Evolutionary conservation across 2,888 invertebrate genomes (phyloP), one percentile per base, ranked within the genome.

Genomic region (Heliconius sara): DNA sequence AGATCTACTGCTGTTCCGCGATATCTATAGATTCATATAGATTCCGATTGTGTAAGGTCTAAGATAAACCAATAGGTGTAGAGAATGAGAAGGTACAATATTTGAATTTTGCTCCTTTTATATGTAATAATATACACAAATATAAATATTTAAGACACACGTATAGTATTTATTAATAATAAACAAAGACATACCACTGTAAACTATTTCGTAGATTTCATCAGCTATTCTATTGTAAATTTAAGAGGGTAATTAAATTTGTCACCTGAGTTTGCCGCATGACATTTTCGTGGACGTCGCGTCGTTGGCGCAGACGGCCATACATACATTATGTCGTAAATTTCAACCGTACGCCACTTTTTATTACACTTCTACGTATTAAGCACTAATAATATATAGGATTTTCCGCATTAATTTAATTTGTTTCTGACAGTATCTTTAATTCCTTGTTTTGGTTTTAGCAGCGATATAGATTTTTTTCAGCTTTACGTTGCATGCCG

Each of bases 171-270:
- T 43, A 70, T 70, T 60, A 39, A 73, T 60, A 73, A 75, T 75
- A 47, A 47, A 75, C 13, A 39, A 65, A 65, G 63, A 63, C 27
- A 43, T 63, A 25, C 70, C 19, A 25, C 25, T n/a, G 9, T 34
- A 22, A 6, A 60, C 16, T 34, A 47, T 22, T 73, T 73, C 85
- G 85, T 84, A 84, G 85, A 86, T 84, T 85, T 86, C 84, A 80
- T 80, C 82, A 82, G 82, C 83, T 82, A 75, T 86, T 84, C 86
- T 87, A 85, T 81, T 80, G 85, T 79, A 79, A 82, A 84, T 83
- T 87, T 88, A 85, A 87, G 84, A 84, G 83, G 83, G 84, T 82
- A 85, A 86, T 87, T 85, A 88, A 87, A 85, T 80, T 78, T 79
- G 79, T 81, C 82, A 82, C 80, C 77, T 83, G 77, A 67, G 57